These are phyloP conservation scores for Kobus ellipsiprymnus DNA, from an alignment of 2,113 vertebrate species.

Conservation along the genomic window DNA sequence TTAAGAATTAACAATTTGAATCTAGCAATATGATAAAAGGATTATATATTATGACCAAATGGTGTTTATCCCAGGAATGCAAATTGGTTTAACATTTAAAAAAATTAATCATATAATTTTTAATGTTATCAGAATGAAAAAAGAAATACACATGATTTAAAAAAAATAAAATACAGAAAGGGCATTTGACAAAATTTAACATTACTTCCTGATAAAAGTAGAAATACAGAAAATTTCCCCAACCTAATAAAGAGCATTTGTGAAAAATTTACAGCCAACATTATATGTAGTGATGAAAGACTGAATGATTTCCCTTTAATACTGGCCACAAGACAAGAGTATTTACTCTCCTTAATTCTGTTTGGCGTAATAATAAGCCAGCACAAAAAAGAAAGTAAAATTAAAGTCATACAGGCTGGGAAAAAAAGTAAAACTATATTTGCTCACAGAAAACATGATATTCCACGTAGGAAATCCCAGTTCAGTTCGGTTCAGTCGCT, in stretches of 20 bases:
- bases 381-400: not conserved
- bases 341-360: not conserved
- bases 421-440: not conserved
- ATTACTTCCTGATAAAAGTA: not conserved
- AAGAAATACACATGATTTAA: not conserved
- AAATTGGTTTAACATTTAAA: not conserved
- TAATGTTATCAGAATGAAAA: not conserved
- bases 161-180: not conserved
- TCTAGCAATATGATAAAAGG: not conserved
- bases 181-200: not conserved
- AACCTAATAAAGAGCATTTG: not conserved
- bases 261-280: not conserved
- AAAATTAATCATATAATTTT: not conserved
- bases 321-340: not conserved
- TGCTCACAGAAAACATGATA: not conserved
- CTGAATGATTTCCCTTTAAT: not conserved
- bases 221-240: not conserved
- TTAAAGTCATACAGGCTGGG: not conserved
- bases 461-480: not conserved
- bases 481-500: not conserved
- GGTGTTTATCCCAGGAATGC: not conserved
- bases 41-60: not conserved
- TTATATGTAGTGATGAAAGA: not conserved
- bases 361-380: not conserved
- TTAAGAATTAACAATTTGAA: not conserved